Percentiles rank a stretch among this genome's conserved stretches.
These are phyloP conservation scores for Grallaria varia DNA, from an alignment of 2,113 vertebrate species.

Conservation along the genomic window DNA sequence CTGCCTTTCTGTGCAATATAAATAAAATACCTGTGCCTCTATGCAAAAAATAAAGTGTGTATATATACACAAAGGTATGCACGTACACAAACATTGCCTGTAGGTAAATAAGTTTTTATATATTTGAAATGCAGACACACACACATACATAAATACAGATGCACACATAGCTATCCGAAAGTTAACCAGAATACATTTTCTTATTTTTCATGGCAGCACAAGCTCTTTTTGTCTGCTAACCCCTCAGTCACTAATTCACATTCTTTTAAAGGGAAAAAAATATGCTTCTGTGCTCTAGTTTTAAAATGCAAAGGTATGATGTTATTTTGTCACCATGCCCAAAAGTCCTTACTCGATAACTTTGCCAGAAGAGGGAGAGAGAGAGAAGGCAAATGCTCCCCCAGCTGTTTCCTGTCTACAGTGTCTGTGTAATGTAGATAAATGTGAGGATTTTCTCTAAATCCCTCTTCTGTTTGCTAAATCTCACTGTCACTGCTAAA, in stretches of 20 bases:
- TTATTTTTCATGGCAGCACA: constrained; percentile 57
- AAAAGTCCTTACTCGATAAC: constrained; percentile 98
- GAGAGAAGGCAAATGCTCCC: constrained; percentile 94
- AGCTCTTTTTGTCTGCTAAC: constrained; percentile 68
- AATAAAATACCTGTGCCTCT: background rate
- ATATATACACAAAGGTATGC: background rate
- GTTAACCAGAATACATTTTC: constrained; percentile 57
- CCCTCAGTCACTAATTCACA: constrained; percentile 74
- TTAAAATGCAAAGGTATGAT: constrained; percentile 92
- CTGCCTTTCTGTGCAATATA: background rate
- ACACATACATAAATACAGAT: background rate
- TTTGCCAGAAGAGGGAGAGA: constrained; percentile 95
- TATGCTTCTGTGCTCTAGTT: constrained; percentile 82
- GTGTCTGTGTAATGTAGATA: constrained; percentile 99
- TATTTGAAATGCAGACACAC: background rate
- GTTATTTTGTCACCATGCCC: constrained; percentile 98
- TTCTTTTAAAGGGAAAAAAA: constrained; percentile 78
- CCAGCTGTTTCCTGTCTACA: constrained; percentile 99
- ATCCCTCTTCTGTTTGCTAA: constrained; percentile 99
- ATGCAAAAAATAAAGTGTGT: background rate
- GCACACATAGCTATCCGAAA: constrained; percentile 31
- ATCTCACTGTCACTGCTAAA: constrained; percentile 98
- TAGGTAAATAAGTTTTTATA: background rate
- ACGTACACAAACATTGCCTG: background rate
- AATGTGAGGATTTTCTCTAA: constrained; percentile 99